These are phyloP conservation scores for Nephila pilipes DNA, from an alignment of 1,140 invertebrate species.

Conservation along the genomic window DNA sequence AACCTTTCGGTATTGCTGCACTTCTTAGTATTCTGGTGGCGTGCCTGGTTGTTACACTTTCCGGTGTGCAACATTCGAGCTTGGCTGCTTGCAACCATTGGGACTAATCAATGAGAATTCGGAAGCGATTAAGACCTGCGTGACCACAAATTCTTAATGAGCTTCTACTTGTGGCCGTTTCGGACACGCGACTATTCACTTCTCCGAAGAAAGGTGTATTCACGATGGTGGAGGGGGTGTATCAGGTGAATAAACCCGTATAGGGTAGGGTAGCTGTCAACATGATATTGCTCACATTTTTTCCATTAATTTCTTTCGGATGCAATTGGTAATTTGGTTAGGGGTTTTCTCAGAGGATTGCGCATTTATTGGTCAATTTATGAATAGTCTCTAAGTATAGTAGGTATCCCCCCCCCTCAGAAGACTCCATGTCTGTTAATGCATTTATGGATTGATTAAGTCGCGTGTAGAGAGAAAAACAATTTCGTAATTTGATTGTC, in stretches of 20 bases:
- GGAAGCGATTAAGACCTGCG: conserved; percentile 38
- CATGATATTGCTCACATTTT: neutral
- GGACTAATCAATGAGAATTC: conserved; percentile 9
- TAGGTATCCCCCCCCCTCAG: no score
- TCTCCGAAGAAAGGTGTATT: neutral
- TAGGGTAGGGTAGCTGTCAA: neutral
- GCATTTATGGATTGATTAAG: no score
- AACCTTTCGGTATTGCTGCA: neutral
- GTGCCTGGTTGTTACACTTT: conserved; percentile 11
- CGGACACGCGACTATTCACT: conserved; percentile 12
- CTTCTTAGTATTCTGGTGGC: neutral
- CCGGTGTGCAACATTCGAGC: conserved; percentile 6
- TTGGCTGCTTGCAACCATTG: neutral
- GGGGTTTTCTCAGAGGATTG: neutral
- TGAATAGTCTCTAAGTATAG: neutral
- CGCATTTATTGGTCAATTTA: neutral
- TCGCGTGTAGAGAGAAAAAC: no score
- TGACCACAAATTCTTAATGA: neutral
- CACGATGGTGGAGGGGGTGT: neutral
- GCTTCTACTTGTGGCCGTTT: conserved; percentile 8
- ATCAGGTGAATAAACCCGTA: neutral
- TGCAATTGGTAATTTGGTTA: neutral
- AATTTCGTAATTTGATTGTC: no score
- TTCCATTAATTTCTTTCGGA: neutral
- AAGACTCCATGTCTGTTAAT: no score